Evolutionary conservation across 2,888 invertebrate genomes (phyloP).

Genomic region (Lasiommata megera): DNA sequence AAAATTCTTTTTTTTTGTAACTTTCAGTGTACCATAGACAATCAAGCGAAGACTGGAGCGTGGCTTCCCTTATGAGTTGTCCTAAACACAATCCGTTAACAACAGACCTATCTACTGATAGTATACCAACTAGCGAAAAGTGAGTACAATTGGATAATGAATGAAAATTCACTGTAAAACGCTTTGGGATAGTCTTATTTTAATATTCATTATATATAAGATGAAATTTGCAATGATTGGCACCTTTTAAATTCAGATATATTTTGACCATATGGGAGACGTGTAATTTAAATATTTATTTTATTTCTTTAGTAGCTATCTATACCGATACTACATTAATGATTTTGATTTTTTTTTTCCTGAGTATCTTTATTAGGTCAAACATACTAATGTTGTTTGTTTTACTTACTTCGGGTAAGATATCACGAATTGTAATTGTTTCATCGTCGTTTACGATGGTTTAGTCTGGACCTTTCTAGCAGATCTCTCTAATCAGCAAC

Average conservation of each 20-base stretch:
- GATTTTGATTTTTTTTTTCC: too few species aligned
- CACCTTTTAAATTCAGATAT: not conserved
- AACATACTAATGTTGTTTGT: too few species aligned
- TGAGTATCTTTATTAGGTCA: too few species aligned
- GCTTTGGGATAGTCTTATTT: not conserved
- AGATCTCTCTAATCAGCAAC: too few species aligned
- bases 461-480: too few species aligned
- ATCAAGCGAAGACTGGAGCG: conserved; percentile 84
- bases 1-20: not conserved
- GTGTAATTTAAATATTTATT: too few species aligned
- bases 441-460: too few species aligned
- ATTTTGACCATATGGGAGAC: too few species aligned
- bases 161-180: not conserved
- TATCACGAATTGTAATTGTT: too few species aligned
- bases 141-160: conserved; percentile 49
- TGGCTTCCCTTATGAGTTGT: conserved; percentile 87
- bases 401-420: too few species aligned
- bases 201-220: not conserved
- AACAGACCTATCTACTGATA: conserved; percentile 53
- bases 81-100: conserved; percentile 80
- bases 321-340: too few species aligned
- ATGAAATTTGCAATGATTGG: not conserved
- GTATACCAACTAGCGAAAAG: conserved; percentile 73
- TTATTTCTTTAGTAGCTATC: too few species aligned
- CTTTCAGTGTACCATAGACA: conserved; percentile 62